Evolutionary conservation across 1,140 invertebrate genomes (phyloP), one percentile per base, ranked within the genome.

Genomic region (Proctacanthus coquilletti): DNA sequence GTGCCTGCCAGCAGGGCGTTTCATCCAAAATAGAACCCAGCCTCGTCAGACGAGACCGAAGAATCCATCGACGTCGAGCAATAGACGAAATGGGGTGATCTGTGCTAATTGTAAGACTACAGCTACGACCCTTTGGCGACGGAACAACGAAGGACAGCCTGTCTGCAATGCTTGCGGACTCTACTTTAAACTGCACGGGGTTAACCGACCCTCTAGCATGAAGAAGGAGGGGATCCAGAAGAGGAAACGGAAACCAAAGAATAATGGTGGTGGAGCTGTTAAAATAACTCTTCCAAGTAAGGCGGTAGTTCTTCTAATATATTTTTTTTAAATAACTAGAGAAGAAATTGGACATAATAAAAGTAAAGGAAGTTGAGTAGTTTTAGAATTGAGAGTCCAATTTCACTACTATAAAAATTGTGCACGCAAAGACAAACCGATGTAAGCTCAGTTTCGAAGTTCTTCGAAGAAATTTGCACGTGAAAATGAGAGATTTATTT

Each of bases 151-250:
- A 50, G 87, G 87, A 10, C 84, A 89, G 55, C 84, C 85, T 4
- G 87, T 91, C 3, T 91, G 87, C 62, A 92, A 91, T 61, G 86
- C 86, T 6, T 92, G 86, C 53, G 85, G 87, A 13, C 73, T 92
- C 8, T 91, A 91, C 63, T 89, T 68, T 63, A 92, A 91, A 65
- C 64, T 92, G 30, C 88, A 92, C 59, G 74, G 73, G 78, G 84
- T 92, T 30, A 80, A 82, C 56, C 70, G 80, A 42, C 92, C 92
- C 10, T 59, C 88, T 36, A 84, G 84, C 34, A 95, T 96, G 91
- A 88, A 89, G 56, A 96, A 96, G 61, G 89, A 95, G 40, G 84
- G 84, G 6, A 94, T 95, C 51, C 89, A 94, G 61, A 91, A 84
- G 18, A 63, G 91, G 30, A 94, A 94, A 56, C 67, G 91, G 40